Conservation (phyloP, 2,113 vertebrate genomes). For the Sigmodon hispidus region DNA sequence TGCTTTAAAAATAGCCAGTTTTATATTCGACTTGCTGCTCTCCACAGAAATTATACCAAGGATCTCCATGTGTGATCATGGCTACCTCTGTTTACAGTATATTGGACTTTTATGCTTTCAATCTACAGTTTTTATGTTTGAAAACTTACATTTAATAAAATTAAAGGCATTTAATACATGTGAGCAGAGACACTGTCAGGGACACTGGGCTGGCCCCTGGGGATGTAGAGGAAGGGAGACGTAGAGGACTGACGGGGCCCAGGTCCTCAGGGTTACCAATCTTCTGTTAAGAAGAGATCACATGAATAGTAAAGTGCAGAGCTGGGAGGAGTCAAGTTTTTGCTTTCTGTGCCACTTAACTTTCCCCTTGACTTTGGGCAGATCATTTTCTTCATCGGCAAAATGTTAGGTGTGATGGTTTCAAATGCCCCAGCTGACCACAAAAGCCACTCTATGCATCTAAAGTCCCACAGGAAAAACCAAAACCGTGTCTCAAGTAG, state of each 20-base stretch:
- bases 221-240: neutral
- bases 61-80: neutral
- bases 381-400: neutral
- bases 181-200: neutral
- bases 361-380: neutral
- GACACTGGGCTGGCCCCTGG: neutral
- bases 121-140: constrained; percentile 6
- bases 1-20: neutral
- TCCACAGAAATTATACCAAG: neutral
- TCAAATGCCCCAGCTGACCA: neutral
- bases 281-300: neutral
- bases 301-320: neutral
- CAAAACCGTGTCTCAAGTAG: neutral
- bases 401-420: neutral
- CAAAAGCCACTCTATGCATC: neutral
- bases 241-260: neutral
- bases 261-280: neutral
- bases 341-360: neutral
- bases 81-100: neutral
- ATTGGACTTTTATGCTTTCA: neutral
- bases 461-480: neutral
- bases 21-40: neutral
- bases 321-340: neutral
- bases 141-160: neutral
- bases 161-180: neutral